phyloP scores from a whole-genome alignment of 2,888 invertebrate genomes.

The Drosophila limbata region DNA sequence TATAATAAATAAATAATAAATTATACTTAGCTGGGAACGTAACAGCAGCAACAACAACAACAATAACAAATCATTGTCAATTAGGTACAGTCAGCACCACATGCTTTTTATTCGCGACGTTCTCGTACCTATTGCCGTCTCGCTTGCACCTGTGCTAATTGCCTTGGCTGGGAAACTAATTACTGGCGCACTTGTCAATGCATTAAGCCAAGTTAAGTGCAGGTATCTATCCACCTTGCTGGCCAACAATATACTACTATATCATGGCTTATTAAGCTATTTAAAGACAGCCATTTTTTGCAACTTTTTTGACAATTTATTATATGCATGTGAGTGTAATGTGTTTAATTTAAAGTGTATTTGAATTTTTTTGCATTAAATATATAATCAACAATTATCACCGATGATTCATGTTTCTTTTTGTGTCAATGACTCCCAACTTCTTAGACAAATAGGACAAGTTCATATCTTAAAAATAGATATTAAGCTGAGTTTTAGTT shows the following conservation, averaged over 20 bases:
- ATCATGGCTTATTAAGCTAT: slow-evolving; percentile 61
- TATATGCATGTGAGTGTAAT: slow-evolving; percentile 9
- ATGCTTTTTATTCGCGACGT: not conserved
- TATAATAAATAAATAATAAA: slow-evolving; percentile 76
- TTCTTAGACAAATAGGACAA: slow-evolving; percentile 17
- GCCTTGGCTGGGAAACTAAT: slow-evolving; percentile 32
- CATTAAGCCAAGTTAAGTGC: slow-evolving; percentile 43
- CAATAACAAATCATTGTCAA: slow-evolving; percentile 12
- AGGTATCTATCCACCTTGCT: not conserved
- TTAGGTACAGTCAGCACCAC: slow-evolving; percentile 44
- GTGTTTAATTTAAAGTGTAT: slow-evolving; percentile 45
- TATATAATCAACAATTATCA: slow-evolving; percentile 56
- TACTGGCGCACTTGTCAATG: slow-evolving; percentile 45
- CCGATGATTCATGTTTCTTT: slow-evolving; percentile 42
- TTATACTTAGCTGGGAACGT: slow-evolving; percentile 30
- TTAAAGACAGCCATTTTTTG: slow-evolving; percentile 71
- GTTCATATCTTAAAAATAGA: not conserved
- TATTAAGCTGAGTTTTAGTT: not conserved
- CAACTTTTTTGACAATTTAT: slow-evolving; percentile 47
- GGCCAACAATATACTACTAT: slow-evolving; percentile 55
- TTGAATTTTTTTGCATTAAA: slow-evolving; percentile 61
- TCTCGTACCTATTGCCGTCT: slow-evolving; percentile 24
- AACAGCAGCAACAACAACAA: slow-evolving; percentile 21
- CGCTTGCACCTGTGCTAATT: slow-evolving; percentile 44
- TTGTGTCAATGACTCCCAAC: slow-evolving; percentile 31